A percentile compares a stretch with the other conserved stretches of the same genome.
Evolutionary conservation across 2,888 invertebrate species (phyloP).

Genomic region (Chesias legatella): DNA sequence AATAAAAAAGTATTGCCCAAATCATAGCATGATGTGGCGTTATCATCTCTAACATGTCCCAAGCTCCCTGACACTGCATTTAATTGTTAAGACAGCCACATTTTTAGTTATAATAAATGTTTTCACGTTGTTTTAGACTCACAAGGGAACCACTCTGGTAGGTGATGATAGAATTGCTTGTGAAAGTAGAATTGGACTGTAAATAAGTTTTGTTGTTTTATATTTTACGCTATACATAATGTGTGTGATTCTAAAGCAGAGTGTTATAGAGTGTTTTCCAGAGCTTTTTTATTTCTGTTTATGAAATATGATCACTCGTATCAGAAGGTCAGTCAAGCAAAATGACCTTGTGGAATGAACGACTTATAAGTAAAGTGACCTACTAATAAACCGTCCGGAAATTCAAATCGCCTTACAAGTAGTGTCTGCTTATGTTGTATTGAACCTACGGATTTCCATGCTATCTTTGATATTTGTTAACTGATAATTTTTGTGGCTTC

Average conservation of each 20-base stretch:
- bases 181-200: conserved; percentile 31
- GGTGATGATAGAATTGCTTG: conserved; percentile 50
- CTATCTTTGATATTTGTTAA: too few species aligned
- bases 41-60: not conserved
- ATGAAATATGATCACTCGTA: too few species aligned
- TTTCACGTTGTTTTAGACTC: conserved; percentile 73
- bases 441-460: too few species aligned
- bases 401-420: too few species aligned
- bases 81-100: not conserved
- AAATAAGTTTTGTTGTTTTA: conserved; percentile 34
- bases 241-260: conserved; percentile 68
- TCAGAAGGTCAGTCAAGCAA: too few species aligned
- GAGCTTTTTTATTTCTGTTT: conserved; percentile 16
- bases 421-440: too few species aligned
- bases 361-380: too few species aligned
- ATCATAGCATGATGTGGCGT: too few species aligned
- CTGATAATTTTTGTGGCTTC: too few species aligned
- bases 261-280: conserved; percentile 14
- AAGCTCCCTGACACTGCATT: not conserved
- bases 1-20: too few species aligned
- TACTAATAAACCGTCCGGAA: too few species aligned
- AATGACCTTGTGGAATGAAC: too few species aligned
- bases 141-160: conserved; percentile 64
- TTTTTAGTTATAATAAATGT: conserved; percentile 11
- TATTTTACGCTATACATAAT: conserved; percentile 36